Evolutionary conservation across 2,888 invertebrate species (phyloP).

Genomic region (Plebejus melissa): DNA sequence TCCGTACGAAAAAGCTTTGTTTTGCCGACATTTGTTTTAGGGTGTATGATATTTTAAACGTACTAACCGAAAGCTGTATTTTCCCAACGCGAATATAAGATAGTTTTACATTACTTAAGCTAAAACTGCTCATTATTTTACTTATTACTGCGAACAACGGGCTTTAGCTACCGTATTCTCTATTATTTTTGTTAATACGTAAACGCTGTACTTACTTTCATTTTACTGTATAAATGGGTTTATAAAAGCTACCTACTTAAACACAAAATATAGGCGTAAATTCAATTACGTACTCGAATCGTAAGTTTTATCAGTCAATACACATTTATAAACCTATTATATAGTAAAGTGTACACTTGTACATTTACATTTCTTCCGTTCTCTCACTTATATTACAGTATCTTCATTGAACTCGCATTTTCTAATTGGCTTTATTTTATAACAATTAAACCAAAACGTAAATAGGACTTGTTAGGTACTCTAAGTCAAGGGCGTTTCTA

Average conservation of each 20-base stretch:
- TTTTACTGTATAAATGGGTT: background rate
- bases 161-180: background rate
- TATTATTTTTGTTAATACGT: slow-evolving; percentile 11
- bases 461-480: too few relatives aligned
- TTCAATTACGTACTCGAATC: background rate
- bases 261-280: background rate
- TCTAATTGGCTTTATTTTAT: too few relatives aligned
- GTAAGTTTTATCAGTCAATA: background rate
- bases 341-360: too few relatives aligned
- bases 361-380: too few relatives aligned
- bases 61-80: slow-evolving; percentile 6
- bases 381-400: too few relatives aligned
- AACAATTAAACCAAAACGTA: too few relatives aligned
- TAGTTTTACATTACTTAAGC: slow-evolving; percentile 26
- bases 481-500: too few relatives aligned
- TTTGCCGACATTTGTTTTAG: slow-evolving; percentile 37
- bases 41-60: slow-evolving; percentile 27
- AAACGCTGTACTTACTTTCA: background rate
- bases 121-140: slow-evolving; percentile 21
- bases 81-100: slow-evolving; percentile 13
- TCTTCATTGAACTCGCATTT: too few relatives aligned
- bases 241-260: slow-evolving; percentile 5
- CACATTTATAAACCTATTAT: too few relatives aligned
- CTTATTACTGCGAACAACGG: background rate
- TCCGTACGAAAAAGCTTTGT: slow-evolving; percentile 40